A percentile compares a stretch with the other conserved stretches of the same genome.
phyloP scores from a whole-genome alignment of 2,888 invertebrate genomes.

The Timandra comae region DNA sequence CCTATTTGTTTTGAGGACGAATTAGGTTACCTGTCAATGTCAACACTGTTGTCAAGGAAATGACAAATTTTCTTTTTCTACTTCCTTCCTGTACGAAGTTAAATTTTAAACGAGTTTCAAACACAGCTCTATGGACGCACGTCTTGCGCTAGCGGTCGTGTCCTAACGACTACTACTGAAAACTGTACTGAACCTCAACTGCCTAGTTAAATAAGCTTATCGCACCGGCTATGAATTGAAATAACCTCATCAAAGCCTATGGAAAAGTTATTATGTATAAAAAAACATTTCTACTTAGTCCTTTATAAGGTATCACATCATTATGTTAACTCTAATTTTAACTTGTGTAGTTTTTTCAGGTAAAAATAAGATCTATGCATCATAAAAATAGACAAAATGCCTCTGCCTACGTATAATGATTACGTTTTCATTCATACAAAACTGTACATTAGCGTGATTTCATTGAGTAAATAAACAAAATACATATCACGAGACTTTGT shows the following conservation, averaged over 20 bases:
- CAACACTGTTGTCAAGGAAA: constrained; percentile 29
- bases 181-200: too few relatives aligned
- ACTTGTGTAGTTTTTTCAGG: too few relatives aligned
- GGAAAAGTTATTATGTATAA: too few relatives aligned
- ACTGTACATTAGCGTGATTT: constrained; percentile 21
- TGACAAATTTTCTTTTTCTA: constrained; percentile 31
- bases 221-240: too few relatives aligned
- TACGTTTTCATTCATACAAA: constrained; percentile 19
- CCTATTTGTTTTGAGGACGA: constrained; percentile 1
- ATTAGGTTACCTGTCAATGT: constrained; percentile 58
- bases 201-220: too few relatives aligned
- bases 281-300: too few relatives aligned
- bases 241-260: too few relatives aligned
- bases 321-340: too few relatives aligned
- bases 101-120: constrained; percentile 18
- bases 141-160: constrained; percentile 35
- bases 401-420: not conserved
- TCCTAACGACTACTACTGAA: constrained; percentile 38
- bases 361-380: too few relatives aligned
- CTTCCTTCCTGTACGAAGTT: constrained; percentile 19
- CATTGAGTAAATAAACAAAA: constrained; percentile 22
- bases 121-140: constrained; percentile 25
- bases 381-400: too few relatives aligned
- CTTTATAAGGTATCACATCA: too few relatives aligned
- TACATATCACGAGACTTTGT: constrained; percentile 16